Base-by-base conservation (phyloP, 2,888 invertebrate species). In the Bombylius discolor region DNA sequence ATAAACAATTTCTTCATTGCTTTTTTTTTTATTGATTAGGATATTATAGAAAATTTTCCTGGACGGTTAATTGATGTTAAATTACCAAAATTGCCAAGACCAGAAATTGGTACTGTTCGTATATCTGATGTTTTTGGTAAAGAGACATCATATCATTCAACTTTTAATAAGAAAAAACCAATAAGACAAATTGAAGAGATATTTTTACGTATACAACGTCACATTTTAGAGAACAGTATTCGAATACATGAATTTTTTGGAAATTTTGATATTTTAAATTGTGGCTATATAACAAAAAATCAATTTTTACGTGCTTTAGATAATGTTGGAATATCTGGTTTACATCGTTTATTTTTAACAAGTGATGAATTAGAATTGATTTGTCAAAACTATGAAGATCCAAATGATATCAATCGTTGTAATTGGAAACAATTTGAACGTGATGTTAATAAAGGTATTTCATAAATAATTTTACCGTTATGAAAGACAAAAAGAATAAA, bases 341-440 rank as follows among this genome's bases (percentile, higher is more conserved):
- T 81, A 32, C 77, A 77, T 56, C 71, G 76, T 42, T 65, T 81
- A 47, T 79, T 77, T 64, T 68, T 89, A 36, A 75, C 82, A 0
- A 76, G 80, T 53, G 73, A 77, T 2, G 89, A 89, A 71, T 74
- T 84, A 46, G 70, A 79, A 58, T 78, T 80, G 56, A 68, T 89
- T n/a, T 76, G 80, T 63, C 74, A 77, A 13, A 81, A 84, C 66
- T 89, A 88, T 71, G 69, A 78, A 58, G 86, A 88, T 75, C 84
- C 84, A n/a, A 79, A 82, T 63, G 87, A 88, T 70, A 71, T 72
- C 0, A 76, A 79, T 54, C 78, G 82, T 53, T 77, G 87, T 48
- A 83, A 84, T 68, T 89, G 89, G 88, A 78, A 80, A 57, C 81
- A 82, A 32, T 89, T 89, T 68, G 84, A 84, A 65, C 84, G 85